Evolutionary conservation across 2,797 vertebrate species (phyloP), one percentile per base, ranked within the genome.

Genomic region (Menidia menidia): DNA sequence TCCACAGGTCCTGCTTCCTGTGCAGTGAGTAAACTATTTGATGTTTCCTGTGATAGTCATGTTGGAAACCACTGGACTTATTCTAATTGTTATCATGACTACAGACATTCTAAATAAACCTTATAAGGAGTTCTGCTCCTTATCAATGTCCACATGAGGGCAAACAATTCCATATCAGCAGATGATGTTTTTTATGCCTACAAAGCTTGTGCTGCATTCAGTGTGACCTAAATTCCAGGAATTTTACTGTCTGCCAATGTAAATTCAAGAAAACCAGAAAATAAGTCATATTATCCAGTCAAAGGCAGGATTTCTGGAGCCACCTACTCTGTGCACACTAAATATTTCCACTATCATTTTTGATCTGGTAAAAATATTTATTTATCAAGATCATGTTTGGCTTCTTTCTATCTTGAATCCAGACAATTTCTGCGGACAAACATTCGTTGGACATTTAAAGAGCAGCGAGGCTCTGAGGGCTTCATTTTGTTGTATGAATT

Each of bases 1-100:
- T 96, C 93, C 98, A 99, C 88, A 97, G 95, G 81, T 96, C 95
- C 78, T 99, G 98, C 91, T 99, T 99, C 92, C 93, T 95, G 75
- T 98, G 97, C 95, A 94, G 97, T 99, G 82, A 98, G 97, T 97
- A 72, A n/a, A 51, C 52, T 0, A 44, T 62, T 63, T 53, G 30
- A 54, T 32, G 19, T 75, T 83, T 84, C 67, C 75, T 73, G 75
- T 42, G 45, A 62, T 58, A 77, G 69, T 74, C 58, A 48, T 0
- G n/a, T 6, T 50, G 47, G 56, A 62, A 73, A 81, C n/a, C 2
- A 5, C 15, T n/a, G 16, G 61, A 60, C 19, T 41, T 12, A 18
- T 32, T 19, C 7, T 35, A 52, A 8, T 30, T 42, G 0, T 41
- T 25, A n/a, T 6, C 9, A 39, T 2, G 39, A 50, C 7, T 12